A percentile compares a stretch with the other conserved stretches of the same genome.
Conservation (phyloP, 1,140 invertebrate species). For the Hypsibius dujardini region DNA sequence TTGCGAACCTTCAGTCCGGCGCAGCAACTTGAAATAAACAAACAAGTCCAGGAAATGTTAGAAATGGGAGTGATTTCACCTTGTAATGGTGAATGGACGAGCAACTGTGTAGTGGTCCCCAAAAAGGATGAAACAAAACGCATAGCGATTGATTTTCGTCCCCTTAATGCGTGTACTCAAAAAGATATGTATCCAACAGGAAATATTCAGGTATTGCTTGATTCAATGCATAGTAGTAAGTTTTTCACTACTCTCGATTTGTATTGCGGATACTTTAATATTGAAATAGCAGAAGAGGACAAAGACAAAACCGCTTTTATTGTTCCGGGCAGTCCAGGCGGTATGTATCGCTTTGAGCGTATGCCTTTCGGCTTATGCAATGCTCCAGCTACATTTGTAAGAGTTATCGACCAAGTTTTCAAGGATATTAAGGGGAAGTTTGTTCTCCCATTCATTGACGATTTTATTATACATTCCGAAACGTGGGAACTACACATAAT, state of each 20-base stretch:
- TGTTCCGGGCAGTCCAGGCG: constrained; percentile 16
- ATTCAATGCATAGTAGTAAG: background rate
- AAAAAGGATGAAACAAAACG: background rate
- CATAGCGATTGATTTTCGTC: background rate
- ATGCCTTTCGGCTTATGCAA: constrained; percentile 21
- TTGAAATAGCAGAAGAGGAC: background rate
- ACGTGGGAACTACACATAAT: background rate
- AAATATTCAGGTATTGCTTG: background rate
- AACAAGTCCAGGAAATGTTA: background rate
- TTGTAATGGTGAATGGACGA: background rate
- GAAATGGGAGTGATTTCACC: background rate
- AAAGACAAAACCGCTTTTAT: constrained; percentile 5
- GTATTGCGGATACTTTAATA: background rate
- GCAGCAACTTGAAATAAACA: background rate
- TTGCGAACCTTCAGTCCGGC: background rate
- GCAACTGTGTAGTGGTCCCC: background rate
- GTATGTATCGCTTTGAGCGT: constrained; percentile 17
- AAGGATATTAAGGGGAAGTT: background rate
- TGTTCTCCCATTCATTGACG: background rate
- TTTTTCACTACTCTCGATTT: background rate
- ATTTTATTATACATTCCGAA: constrained; percentile 7
- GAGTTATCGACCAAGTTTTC: constrained; percentile 10
- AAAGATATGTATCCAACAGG: background rate
- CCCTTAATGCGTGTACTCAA: background rate
- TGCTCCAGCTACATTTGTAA: constrained; percentile 21